Evolutionary conservation across 2,888 invertebrate genomes (phyloP).

Genomic region (Hanleya hanleyi): DNA sequence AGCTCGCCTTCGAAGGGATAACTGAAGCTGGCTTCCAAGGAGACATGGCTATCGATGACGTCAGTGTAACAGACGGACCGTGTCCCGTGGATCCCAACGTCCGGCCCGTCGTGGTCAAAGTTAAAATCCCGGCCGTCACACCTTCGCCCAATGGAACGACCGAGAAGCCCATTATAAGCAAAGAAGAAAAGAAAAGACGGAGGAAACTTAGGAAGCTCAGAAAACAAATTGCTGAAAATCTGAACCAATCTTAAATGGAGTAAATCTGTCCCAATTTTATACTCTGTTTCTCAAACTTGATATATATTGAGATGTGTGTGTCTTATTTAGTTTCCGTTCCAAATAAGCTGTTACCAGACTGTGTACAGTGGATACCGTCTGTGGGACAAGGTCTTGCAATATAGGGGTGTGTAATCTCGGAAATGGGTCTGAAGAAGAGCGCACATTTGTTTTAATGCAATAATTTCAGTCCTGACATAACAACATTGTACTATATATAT

Average conservation of each 20-base stretch:
- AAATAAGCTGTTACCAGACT: no score
- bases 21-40: slow-evolving; percentile 20
- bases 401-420: no score
- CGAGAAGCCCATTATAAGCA: not conserved
- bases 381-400: no score
- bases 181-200: not conserved
- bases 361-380: no score
- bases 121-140: not conserved
- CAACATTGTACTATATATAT: no score
- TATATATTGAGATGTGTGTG: no score
- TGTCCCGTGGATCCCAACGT: slow-evolving; percentile 10
- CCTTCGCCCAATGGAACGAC: not conserved
- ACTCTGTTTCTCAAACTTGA: no score
- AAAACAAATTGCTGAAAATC: not conserved
- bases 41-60: slow-evolving; percentile 27
- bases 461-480: no score
- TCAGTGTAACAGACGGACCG: slow-evolving; percentile 13
- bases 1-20: slow-evolving; percentile 23
- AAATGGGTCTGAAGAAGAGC: no score
- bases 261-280: no score
- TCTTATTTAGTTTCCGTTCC: no score
- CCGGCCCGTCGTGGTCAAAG: slow-evolving; percentile 6
- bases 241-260: not conserved
- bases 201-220: not conserved
- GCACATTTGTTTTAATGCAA: no score